Evolutionary conservation across 2,888 invertebrate species (phyloP), one percentile per base, ranked within the genome.

Genomic region (Lepidochitona cinerea): DNA sequence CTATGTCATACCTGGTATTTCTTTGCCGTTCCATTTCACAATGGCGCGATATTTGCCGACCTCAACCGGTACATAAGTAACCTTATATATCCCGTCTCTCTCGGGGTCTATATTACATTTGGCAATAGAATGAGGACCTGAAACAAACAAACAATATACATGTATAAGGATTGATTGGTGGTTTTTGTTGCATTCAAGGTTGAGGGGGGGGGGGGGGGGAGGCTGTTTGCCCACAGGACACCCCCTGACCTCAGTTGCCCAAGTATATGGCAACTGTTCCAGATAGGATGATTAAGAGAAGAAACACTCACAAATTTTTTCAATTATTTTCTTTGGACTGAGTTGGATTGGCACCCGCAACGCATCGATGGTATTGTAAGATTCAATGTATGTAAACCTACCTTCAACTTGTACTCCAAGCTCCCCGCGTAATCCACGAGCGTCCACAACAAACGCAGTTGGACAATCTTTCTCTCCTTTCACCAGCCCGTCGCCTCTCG

Each of bases 11-110:
- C 92, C 92, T 79, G 91, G 89, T 73, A 93, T 90, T 78, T 92
- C 92, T 73, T 89, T 87, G 41, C 91, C 92, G 81, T 92, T 92
- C 92, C 93, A 93, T 59, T 94, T 94, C 80, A 98, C 95, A 77
- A 95, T 92, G 37, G 98, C 94, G 90, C 97, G 96, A 89, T 97
- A 98, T 53, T 95, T 93, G 0, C 98, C 98, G n/a, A 96, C 95
- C 85, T 96, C 96, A 0, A 95, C 93, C 0, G 98, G 97, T 0
- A 95, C 94, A 91, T 97, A 99, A 0, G 96, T 95, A 67, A 97
- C 96, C 77, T 95, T 94, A 93, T 96, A 97, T 81, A 96, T 76
- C 29, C 96, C 95, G 71, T 91, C 89, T 32, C 88, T 86, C 71
- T 91, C 89, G 89, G 78, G 92, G 75, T 91, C 91, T 14, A 92